These are phyloP conservation scores for Rhodinocichla rosea DNA, from an alignment of 2,113 vertebrate species.

Conservation along the genomic window DNA sequence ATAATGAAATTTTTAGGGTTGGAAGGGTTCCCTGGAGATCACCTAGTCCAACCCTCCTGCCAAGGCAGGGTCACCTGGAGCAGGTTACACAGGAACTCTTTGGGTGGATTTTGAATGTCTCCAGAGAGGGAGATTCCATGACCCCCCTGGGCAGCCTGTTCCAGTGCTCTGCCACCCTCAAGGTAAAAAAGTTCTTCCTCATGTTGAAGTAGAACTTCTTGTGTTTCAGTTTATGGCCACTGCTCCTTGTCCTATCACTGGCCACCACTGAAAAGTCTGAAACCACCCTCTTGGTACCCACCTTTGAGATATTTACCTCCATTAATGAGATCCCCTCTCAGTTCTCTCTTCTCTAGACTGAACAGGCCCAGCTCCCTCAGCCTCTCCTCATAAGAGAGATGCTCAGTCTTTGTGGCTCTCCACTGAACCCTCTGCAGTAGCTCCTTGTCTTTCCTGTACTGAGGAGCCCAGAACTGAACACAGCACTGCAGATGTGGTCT, in stretches of 20 bases:
- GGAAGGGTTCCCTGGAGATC: not conserved
- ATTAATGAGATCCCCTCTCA: not conserved
- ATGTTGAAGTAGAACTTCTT: not conserved
- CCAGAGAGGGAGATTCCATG: not conserved
- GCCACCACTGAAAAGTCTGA: not conserved
- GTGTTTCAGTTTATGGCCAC: not conserved
- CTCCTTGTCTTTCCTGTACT: not conserved
- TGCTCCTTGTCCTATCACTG: accelerated
- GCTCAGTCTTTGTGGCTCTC: not conserved
- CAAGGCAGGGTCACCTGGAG: not conserved
- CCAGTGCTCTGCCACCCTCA: not conserved
- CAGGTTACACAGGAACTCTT: not conserved
- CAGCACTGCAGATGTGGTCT: not conserved
- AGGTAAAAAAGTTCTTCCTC: not conserved
- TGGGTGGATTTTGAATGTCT: not conserved
- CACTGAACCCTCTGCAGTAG: not conserved
- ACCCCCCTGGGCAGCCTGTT: not conserved
- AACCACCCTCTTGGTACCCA: accelerated
- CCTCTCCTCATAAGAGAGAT: not conserved
- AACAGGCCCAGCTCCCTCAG: not conserved
- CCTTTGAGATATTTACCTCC: not conserved
- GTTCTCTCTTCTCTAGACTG: not conserved
- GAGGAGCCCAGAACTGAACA: not conserved
- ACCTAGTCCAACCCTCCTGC: accelerated
- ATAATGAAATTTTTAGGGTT: accelerated